A percentile compares a stretch with the other conserved stretches of the same genome.
Conservation (phyloP, 2,797 vertebrate species). For the Lepilemur ruficaudatus region DNA sequence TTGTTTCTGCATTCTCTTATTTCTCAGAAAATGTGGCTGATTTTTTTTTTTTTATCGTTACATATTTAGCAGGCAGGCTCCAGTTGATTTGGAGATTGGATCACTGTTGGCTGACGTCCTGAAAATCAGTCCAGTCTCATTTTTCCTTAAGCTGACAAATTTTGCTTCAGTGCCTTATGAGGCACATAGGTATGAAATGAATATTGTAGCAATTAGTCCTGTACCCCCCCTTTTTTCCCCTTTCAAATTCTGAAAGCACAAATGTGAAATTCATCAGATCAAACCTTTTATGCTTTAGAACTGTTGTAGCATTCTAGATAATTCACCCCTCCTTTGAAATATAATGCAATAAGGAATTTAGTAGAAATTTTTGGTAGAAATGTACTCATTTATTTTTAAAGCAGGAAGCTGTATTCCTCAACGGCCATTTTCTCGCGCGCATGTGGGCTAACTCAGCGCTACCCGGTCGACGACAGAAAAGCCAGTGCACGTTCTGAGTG, state of each 20-base stretch:
- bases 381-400: background rate
- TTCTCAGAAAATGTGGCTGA: background rate
- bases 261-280: background rate
- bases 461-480: accelerated
- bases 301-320: background rate
- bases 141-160: background rate
- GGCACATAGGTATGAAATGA: background rate
- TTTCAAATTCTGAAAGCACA: background rate
- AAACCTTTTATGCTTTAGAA: background rate
- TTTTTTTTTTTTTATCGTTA: background rate
- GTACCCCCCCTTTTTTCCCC: background rate
- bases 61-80: background rate
- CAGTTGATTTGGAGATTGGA: background rate
- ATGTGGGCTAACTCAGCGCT: background rate
- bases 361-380: background rate
- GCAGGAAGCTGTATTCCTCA: background rate
- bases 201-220: background rate
- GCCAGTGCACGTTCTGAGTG: background rate
- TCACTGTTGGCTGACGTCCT: background rate
- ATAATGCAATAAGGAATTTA: background rate
- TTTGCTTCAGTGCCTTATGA: background rate
- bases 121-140: background rate
- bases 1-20: background rate
- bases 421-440: background rate
- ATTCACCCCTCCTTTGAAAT: background rate